phyloP scores from a whole-genome alignment of 2,888 invertebrate species.

The Melinopterus prodromus region DNA sequence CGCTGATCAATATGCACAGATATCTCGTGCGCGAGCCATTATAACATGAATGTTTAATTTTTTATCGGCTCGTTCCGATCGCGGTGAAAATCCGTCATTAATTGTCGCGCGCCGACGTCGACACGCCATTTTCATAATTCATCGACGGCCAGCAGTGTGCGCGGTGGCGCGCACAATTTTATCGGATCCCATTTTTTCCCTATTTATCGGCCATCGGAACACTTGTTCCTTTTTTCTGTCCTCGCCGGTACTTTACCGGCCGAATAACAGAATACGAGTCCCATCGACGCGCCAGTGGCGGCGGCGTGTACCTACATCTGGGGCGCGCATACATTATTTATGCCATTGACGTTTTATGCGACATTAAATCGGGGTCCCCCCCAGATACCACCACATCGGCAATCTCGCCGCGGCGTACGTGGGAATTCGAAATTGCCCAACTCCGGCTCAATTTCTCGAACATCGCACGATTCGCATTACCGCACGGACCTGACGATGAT shows the following conservation, averaged over 20 bases:
- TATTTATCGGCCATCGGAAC: neutral
- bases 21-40: slow-evolving; percentile 14
- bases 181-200: neutral
- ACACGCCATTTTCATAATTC: slow-evolving; percentile 34
- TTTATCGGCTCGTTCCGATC: slow-evolving; percentile 6
- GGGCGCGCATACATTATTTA: slow-evolving; percentile 28
- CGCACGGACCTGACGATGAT: neutral
- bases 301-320: neutral
- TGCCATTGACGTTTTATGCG: slow-evolving; percentile 28
- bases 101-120: slow-evolving; percentile 21
- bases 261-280: neutral
- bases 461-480: neutral
- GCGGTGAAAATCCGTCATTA: slow-evolving; percentile 27
- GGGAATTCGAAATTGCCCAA: slow-evolving; percentile 27
- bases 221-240: neutral
- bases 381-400: slow-evolving; percentile 19
- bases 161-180: neutral
- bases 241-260: neutral
- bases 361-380: slow-evolving; percentile 28
- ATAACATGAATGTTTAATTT: slow-evolving; percentile 28
- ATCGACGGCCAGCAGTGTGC: slow-evolving; percentile 10
- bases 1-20: slow-evolving; percentile 16
- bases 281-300: neutral
- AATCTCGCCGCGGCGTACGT: slow-evolving; percentile 23
- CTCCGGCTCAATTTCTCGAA: neutral